Conservation (phyloP, 1,140 invertebrate genomes). For the Sogatella furcifera region DNA sequence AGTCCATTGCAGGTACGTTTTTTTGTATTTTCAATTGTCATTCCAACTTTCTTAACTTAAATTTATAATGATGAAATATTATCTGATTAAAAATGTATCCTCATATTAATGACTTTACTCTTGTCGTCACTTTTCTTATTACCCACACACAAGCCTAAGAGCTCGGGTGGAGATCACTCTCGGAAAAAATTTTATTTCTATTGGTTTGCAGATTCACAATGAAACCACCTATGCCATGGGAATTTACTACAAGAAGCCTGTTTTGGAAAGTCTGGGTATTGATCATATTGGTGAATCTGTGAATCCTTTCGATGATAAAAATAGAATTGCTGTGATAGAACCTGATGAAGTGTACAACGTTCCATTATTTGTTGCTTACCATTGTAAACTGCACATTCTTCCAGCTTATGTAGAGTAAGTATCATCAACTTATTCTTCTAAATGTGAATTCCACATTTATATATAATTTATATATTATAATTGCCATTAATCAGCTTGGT, state of each 20-base stretch:
- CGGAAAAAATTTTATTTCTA: no score
- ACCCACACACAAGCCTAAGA: no score
- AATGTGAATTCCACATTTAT: background rate
- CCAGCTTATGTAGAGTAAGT: slow-evolving; percentile 54
- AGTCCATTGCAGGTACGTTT: slow-evolving; percentile 60
- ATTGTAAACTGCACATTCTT: slow-evolving; percentile 60
- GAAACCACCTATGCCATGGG: slow-evolving; percentile 64
- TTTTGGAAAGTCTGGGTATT: slow-evolving; percentile 48
- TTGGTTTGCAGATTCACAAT: slow-evolving; percentile 51
- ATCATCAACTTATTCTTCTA: background rate
- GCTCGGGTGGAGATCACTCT: no score
- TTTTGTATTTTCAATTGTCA: background rate
- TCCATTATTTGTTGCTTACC: slow-evolving; percentile 67
- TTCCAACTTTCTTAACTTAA: no score
- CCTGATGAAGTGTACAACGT: slow-evolving; percentile 61
- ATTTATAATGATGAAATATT: no score
- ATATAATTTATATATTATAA: background rate
- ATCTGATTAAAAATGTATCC: no score
- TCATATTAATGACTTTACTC: no score
- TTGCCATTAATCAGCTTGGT: background rate
- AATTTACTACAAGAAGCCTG: slow-evolving; percentile 58
- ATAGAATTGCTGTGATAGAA: slow-evolving; percentile 58
- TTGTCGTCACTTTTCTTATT: no score
- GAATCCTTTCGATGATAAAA: slow-evolving; percentile 66
- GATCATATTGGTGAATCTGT: slow-evolving; percentile 50